A percentile compares a stretch with the other conserved stretches of the same genome.
phyloP scores from a whole-genome alignment of 1,140 invertebrate species.

The Micrasema minimum region DNA sequence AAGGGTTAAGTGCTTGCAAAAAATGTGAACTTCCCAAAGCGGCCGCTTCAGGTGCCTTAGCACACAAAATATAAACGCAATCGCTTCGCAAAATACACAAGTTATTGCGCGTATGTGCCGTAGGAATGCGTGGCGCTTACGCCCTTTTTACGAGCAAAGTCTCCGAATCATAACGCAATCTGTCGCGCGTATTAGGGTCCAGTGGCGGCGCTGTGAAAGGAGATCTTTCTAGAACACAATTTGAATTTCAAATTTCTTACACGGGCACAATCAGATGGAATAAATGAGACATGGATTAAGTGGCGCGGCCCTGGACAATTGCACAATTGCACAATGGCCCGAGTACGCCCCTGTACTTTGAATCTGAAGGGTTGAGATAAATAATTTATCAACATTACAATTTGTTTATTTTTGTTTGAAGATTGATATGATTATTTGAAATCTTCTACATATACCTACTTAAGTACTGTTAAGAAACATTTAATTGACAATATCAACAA shows the following conservation, averaged over 20 bases:
- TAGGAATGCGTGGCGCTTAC: too few relatives aligned
- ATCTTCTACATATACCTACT: not conserved
- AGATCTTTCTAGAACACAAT: slow-evolving; percentile 6
- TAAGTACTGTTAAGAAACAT: not conserved
- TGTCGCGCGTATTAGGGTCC: too few relatives aligned
- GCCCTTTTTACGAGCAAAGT: too few relatives aligned
- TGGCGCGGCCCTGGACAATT: slow-evolving; percentile 31
- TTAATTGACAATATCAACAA: not conserved
- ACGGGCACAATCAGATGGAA: slow-evolving; percentile 46
- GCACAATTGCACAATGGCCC: not conserved
- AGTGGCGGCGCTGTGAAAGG: slow-evolving; percentile 16
- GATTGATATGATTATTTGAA: not conserved
- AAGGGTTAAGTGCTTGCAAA: too few relatives aligned
- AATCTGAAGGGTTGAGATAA: not conserved
- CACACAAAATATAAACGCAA: too few relatives aligned
- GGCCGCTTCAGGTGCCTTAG: too few relatives aligned
- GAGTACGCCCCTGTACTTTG: slow-evolving; percentile 1
- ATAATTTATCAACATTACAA: not conserved
- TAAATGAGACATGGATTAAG: slow-evolving; percentile 51
- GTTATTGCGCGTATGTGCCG: too few relatives aligned
- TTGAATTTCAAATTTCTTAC: slow-evolving; percentile 46
- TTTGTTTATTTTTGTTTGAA: not conserved
- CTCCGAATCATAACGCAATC: too few relatives aligned
- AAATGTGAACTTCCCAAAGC: too few relatives aligned
- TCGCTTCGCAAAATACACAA: too few relatives aligned